phyloP scores from a whole-genome alignment of 2,797 vertebrate species.

The Melanotaenia parkinsoni region DNA sequence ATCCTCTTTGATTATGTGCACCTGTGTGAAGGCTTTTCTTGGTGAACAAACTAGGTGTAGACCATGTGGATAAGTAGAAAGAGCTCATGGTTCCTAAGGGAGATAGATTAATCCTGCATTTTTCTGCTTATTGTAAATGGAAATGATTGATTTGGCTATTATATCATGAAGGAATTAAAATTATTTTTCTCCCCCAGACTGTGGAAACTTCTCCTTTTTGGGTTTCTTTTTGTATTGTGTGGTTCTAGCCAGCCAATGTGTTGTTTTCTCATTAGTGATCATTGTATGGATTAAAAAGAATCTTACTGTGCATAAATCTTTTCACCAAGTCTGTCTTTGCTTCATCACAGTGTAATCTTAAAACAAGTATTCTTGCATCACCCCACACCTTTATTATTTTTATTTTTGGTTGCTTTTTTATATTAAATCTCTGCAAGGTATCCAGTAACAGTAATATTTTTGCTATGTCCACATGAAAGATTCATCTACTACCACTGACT shows the following conservation, averaged over 20 bases:
- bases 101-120: conserved; percentile 56
- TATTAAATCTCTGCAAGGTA: conserved; percentile 6
- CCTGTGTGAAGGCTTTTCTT: conserved; percentile 49
- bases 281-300: conserved; percentile 64
- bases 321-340: conserved; percentile 59
- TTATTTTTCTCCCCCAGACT: conserved; percentile 35
- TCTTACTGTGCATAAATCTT: conserved; percentile 63
- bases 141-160: conserved; percentile 71
- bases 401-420: conserved; percentile 18
- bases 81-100: conserved; percentile 36
- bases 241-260: conserved; percentile 24
- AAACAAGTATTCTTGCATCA: conserved; percentile 36
- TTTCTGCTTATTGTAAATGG: conserved; percentile 52
- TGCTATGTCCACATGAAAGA: conserved; percentile 6
- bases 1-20: conserved; percentile 47
- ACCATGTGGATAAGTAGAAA: conserved; percentile 26
- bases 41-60: conserved; percentile 28
- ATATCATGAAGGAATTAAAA: conserved; percentile 53
- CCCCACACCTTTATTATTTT: conserved; percentile 12
- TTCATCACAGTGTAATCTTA: conserved; percentile 55
- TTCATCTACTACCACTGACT: conserved; percentile 27
- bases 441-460: conserved; percentile 10
- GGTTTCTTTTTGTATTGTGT: conserved; percentile 50
- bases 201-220: conserved; percentile 25
- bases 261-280: conserved; percentile 43